Percentiles rank a stretch among this genome's conserved stretches.
phyloP scores from a whole-genome alignment of 2,888 invertebrate genomes.

The Erpobdella octoculata region DNA sequence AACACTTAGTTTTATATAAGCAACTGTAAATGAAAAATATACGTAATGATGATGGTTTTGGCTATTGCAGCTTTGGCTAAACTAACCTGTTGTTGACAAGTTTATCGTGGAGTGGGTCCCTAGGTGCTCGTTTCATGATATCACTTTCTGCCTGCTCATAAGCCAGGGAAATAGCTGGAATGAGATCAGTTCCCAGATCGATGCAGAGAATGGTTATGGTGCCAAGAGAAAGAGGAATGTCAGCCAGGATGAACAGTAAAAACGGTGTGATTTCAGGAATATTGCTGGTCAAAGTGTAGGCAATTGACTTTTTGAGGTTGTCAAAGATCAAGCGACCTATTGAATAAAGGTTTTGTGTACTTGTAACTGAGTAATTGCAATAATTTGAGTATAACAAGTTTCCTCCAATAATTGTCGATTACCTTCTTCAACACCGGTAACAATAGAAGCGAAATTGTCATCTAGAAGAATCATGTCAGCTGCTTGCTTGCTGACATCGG shows the following conservation, averaged over 20 bases:
- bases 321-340: slow-evolving; percentile 71
- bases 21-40: not conserved
- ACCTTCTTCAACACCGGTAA: slow-evolving; percentile 45
- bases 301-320: slow-evolving; percentile 92
- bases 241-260: slow-evolving; percentile 87
- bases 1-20: not conserved
- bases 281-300: slow-evolving; percentile 88
- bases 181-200: slow-evolving; percentile 95
- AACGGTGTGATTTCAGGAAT: slow-evolving; percentile 95
- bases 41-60: not conserved
- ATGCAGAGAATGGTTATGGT: slow-evolving; percentile 94
- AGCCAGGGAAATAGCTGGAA: slow-evolving; percentile 80
- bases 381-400: not conserved
- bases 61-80: not conserved
- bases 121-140: slow-evolving; percentile 83
- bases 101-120: slow-evolving; percentile 74
- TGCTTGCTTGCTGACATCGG: slow-evolving; percentile 41
- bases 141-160: slow-evolving; percentile 82
- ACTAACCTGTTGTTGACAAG: slow-evolving; percentile 64
- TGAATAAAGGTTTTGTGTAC: no score
- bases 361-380: not conserved
- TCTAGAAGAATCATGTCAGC: slow-evolving; percentile 43
- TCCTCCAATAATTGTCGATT: not conserved
- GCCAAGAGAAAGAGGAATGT: slow-evolving; percentile 84
- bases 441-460: slow-evolving; percentile 43